phyloP scores from a whole-genome alignment of 1,140 invertebrate genomes.

The Zaprionus inermis region DNA sequence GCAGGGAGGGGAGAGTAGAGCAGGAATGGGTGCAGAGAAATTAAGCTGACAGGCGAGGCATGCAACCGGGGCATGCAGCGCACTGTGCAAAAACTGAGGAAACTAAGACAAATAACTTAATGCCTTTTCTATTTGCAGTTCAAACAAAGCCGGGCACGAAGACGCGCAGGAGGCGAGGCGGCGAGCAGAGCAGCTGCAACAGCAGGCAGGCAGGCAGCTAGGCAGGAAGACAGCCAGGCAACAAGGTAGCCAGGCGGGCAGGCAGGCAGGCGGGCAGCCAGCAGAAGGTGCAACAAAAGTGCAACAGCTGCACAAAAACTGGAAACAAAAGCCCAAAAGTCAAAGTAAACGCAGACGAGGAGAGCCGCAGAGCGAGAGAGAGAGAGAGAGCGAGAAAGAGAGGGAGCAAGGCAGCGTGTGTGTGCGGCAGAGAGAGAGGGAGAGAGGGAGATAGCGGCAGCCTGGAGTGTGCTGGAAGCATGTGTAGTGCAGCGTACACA shows the following conservation, averaged over 20 bases:
- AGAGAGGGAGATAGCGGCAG: slow-evolving; percentile 16
- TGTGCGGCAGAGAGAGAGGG: slow-evolving; percentile 15
- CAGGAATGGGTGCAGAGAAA: slow-evolving; percentile 15
- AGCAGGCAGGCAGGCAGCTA: background rate
- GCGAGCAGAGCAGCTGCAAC: slow-evolving; percentile 11
- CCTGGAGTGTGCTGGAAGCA: slow-evolving; percentile 63
- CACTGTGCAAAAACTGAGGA: slow-evolving; percentile 53
- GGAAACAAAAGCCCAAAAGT: slow-evolving; percentile 51
- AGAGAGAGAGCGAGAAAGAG: background rate
- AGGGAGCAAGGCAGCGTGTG: slow-evolving; percentile 15
- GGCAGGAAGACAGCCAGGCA: no score
- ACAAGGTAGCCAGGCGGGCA: slow-evolving; percentile 12
- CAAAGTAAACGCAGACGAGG: slow-evolving; percentile 35
- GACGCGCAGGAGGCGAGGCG: slow-evolving; percentile 3
- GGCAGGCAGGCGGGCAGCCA: slow-evolving; percentile 5
- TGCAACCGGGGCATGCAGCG: background rate
- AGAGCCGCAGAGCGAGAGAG: background rate
- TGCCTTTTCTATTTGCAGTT: slow-evolving; percentile 79
- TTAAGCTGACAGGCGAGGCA: slow-evolving; percentile 39
- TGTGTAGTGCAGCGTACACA: slow-evolving; percentile 73
- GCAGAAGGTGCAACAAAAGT: slow-evolving; percentile 65
- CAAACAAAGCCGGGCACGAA: slow-evolving; percentile 58
- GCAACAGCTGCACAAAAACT: slow-evolving; percentile 69
- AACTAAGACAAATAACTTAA: slow-evolving; percentile 79
- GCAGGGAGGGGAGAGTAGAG: background rate